Conservation (phyloP, 2,888 invertebrate genomes). For the Drosophila ezoana region DNA sequence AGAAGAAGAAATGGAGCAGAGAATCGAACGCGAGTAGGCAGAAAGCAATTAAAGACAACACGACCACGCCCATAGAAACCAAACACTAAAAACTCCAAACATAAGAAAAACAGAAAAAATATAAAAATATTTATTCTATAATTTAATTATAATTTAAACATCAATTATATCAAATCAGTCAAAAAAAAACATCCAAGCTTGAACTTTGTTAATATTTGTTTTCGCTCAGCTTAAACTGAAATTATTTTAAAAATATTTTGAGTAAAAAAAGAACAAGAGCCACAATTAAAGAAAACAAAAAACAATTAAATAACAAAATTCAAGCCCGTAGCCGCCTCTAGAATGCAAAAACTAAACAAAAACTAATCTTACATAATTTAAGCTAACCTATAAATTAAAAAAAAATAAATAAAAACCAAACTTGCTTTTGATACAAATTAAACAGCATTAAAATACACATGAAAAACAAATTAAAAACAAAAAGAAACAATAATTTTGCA, state of each 20-base stretch:
- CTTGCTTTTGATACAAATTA: conserved; percentile 48
- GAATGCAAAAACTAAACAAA: conserved; percentile 17
- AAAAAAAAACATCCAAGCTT: conserved; percentile 12
- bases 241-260: background rate
- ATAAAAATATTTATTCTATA: background rate
- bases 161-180: background rate
- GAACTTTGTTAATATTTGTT: conserved; percentile 3
- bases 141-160: background rate
- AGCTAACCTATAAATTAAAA: conserved; percentile 17
- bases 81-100: conserved; percentile 7
- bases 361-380: conserved; percentile 24
- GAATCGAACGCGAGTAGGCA: conserved; percentile 36
- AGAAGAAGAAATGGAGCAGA: conserved; percentile 30
- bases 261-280: background rate
- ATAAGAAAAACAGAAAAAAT: background rate
- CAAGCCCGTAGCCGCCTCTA: conserved; percentile 38
- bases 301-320: conserved; percentile 8
- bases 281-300: conserved; percentile 2
- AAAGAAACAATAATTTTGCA: conserved; percentile 68
- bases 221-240: conserved; percentile 10
- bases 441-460: conserved; percentile 33
- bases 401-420: conserved; percentile 2
- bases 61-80: conserved; percentile 32
- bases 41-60: conserved; percentile 34
- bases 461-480: conserved; percentile 26